Conservation (phyloP, 2,113 vertebrate species). For the Lethenteron camtschaticum region DNA sequence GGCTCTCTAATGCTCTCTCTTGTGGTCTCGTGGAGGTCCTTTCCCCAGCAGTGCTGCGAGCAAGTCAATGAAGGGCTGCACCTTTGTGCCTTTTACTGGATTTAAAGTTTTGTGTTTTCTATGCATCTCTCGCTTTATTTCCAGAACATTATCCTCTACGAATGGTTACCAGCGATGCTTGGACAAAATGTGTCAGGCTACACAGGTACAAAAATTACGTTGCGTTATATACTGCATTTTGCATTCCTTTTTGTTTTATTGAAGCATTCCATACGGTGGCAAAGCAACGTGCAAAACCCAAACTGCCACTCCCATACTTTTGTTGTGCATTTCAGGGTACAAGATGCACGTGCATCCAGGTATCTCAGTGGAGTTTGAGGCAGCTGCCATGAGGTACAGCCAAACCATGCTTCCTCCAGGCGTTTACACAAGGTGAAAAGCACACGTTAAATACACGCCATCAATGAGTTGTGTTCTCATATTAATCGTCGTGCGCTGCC, state of each 20-base stretch:
- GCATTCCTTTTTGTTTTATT: slow-evolving; percentile 11
- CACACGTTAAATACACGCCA: neutral
- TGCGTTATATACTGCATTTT: neutral
- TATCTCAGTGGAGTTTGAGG: slow-evolving; percentile 34
- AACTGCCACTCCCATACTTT: slow-evolving; percentile 1
- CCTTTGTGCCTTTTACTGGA: slow-evolving; percentile 13
- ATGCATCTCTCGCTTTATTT: slow-evolving; percentile 1
- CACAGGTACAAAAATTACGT: slow-evolving; percentile 24
- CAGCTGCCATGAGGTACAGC: slow-evolving; percentile 22
- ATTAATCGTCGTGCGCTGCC: neutral
- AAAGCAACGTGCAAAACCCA: neutral
- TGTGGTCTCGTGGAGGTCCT: neutral
- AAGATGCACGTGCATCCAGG: slow-evolving; percentile 45
- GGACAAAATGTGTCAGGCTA: slow-evolving; percentile 23
- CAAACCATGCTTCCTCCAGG: slow-evolving; percentile 49
- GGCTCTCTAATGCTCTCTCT: neutral
- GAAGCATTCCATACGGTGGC: neutral
- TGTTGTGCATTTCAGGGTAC: slow-evolving; percentile 24
- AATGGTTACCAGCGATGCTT: slow-evolving; percentile 52
- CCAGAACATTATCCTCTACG: slow-evolving; percentile 54
- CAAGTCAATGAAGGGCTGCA: slow-evolving; percentile 11
- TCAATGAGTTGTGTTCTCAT: neutral
- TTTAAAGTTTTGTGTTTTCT: neutral
- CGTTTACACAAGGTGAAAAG: slow-evolving; percentile 46
- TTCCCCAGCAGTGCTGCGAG: slow-evolving; percentile 14